Base-by-base conservation (phyloP, 2,113 vertebrate genomes). In the Sula dactylatra region DNA sequence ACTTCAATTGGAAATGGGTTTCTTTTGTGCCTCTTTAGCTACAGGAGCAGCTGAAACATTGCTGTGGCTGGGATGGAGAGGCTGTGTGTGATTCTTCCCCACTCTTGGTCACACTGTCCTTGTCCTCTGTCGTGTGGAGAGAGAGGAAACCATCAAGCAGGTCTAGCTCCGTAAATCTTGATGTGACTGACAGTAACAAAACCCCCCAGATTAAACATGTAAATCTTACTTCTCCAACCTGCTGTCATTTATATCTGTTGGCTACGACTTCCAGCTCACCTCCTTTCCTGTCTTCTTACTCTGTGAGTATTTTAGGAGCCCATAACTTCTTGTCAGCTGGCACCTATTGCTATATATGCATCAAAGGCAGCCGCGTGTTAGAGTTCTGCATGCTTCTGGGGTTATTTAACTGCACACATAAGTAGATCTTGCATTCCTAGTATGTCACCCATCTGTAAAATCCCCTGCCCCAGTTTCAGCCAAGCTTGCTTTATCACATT, bases 311-410 rank as follows among this genome's bases (percentile, higher is more conserved):
- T 97, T 97, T 92, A 88, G 88, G 76, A 96, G 59, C 52, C 32
- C 42, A 7, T 95, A 92, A 83, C n/a, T 96, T 29, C 92, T 90
- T 86, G 76, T 94, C 94, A 97, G 61, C 86, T 92, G 95, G 85
- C 84, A 94, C 90, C 82, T 88, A 74, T 80, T 88, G 86, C 94
- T 96, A 86, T 95, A 93, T 92, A 88, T 83, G 90, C 71, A 93
- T 94, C 88, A 96, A 94, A 97, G 82, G 50, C 90, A 95, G 88
- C 85, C 92, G 82, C 82, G 86, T 92, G 76, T 59, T 86, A 21
- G 79, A 50, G 90, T 58, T 94, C 82, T 93, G 67, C 82, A 38
- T 92, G 82, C 76, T 96, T 95, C 79, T 86, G 79, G 59, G 72
- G 88, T 96, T 97, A 93, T 90, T 95, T 88, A 80, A 74, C 94